Evolutionary conservation across 2,888 invertebrate genomes (phyloP).

Genomic region (Apomyelois bistriatella): DNA sequence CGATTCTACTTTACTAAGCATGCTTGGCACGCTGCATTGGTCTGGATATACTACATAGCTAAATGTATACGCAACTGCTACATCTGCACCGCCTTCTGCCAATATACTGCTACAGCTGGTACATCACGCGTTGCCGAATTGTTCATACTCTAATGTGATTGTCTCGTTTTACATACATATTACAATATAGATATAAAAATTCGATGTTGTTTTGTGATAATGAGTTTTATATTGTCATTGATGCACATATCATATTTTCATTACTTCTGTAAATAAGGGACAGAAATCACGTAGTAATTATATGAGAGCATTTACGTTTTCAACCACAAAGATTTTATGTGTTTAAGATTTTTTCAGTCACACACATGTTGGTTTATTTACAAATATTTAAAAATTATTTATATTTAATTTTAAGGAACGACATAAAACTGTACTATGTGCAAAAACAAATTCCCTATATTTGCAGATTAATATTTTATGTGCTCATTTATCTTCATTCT

Average conservation of each 20-base stretch:
- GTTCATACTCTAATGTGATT: slow-evolving; percentile 18
- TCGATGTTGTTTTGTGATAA: slow-evolving; percentile 29
- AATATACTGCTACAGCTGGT: too few relatives aligned
- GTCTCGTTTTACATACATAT: slow-evolving; percentile 38
- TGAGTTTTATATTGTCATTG: slow-evolving; percentile 50
- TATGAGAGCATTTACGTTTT: too few relatives aligned
- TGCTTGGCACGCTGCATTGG: slow-evolving; percentile 73
- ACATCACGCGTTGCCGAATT: slow-evolving; percentile 34
- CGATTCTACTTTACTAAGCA: slow-evolving; percentile 64
- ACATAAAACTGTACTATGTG: too few relatives aligned
- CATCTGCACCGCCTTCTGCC: too few relatives aligned
- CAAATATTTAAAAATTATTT: too few relatives aligned
- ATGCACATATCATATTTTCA: slow-evolving; percentile 34
- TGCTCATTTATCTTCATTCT: too few relatives aligned
- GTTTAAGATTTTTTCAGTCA: too few relatives aligned
- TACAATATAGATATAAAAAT: slow-evolving; percentile 28
- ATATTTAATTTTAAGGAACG: too few relatives aligned
- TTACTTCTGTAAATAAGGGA: not conserved
- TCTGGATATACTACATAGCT: slow-evolving; percentile 59
- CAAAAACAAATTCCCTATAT: too few relatives aligned
- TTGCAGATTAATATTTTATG: too few relatives aligned
- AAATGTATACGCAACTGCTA: slow-evolving; percentile 34
- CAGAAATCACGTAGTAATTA: not conserved
- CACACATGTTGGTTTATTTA: too few relatives aligned
- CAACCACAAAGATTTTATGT: too few relatives aligned